Percentiles rank a stretch among this genome's conserved stretches.
Conservation (phyloP, 1,140 invertebrate genomes). For the Branchinecta lynchi region DNA sequence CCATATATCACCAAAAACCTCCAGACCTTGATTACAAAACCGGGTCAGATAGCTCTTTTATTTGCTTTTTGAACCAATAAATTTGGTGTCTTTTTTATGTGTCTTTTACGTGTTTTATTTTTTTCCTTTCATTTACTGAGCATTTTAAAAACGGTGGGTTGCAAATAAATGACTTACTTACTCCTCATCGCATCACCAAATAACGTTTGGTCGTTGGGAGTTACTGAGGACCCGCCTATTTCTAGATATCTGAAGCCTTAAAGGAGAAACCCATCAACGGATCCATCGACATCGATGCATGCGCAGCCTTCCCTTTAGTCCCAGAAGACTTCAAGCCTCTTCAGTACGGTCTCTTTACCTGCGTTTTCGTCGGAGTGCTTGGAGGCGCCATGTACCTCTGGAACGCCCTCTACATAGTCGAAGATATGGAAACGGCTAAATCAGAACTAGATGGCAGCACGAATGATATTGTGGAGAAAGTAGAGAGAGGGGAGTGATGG, state of each 20-base stretch:
- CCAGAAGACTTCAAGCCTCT: constrained; percentile 51
- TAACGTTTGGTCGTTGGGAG: not conserved
- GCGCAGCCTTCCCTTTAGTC: not conserved
- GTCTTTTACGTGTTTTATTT: no score
- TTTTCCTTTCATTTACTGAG: no score
- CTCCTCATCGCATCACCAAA: not conserved
- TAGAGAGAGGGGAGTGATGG: no score
- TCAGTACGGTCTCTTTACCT: constrained; percentile 76
- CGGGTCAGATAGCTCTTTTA: not conserved
- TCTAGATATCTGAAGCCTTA: not conserved
- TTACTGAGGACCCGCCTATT: not conserved
- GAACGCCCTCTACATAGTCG: constrained; percentile 37
- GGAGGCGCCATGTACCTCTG: constrained; percentile 78
- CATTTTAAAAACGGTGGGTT: no score
- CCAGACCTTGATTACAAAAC: no score
- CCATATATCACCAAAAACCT: no score
- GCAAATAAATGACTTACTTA: no score
- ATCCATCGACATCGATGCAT: constrained; percentile 17
- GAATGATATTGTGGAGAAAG: no score
- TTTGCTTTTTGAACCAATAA: not conserved
- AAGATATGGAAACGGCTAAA: no score
- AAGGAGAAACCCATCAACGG: constrained; percentile 19
- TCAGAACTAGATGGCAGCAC: no score
- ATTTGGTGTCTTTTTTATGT: no score
- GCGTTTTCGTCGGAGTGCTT: constrained; percentile 72